A percentile compares a stretch with the other conserved stretches of the same genome.
These are phyloP conservation scores for Lissonota sp. DNA, from an alignment of 2,888 invertebrate species.

Conservation along the genomic window DNA sequence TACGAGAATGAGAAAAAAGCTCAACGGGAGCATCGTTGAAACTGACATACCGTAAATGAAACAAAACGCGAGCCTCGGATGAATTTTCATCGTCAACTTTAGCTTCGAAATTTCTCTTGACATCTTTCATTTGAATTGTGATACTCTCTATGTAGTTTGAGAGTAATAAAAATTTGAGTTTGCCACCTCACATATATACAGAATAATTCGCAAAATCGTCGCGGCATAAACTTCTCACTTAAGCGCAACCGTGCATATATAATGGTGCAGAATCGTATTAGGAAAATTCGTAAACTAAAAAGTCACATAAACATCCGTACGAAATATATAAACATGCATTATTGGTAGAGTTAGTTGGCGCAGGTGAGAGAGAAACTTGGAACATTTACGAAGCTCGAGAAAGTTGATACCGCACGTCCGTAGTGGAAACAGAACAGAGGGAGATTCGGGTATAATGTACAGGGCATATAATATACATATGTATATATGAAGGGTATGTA, in stretches of 20 bases:
- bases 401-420: conserved; percentile 56
- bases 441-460: not conserved
- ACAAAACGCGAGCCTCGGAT: not conserved
- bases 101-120: too few species aligned
- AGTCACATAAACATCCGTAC: conserved; percentile 38
- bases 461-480: not conserved
- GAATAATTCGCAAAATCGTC: conserved; percentile 8
- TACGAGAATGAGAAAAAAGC: conserved; percentile 17
- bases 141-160: too few species aligned
- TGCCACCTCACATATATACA: not conserved
- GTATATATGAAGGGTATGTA: not conserved
- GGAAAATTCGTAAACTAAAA: conserved; percentile 33
- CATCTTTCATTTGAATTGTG: too few species aligned
- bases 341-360: conserved; percentile 46
- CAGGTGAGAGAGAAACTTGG: conserved; percentile 54
- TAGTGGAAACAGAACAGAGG: conserved; percentile 37
- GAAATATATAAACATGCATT: conserved; percentile 39
- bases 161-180: too few species aligned
- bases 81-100: too few species aligned
- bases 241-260: conserved; percentile 9
- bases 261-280: not conserved
- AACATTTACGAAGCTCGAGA: conserved; percentile 47
- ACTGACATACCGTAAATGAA: not conserved
- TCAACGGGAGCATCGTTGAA: not conserved
- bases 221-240: conserved; percentile 21